Conservation (phyloP, 2,113 vertebrate genomes). For the Pleuronectes platessa region DNA sequence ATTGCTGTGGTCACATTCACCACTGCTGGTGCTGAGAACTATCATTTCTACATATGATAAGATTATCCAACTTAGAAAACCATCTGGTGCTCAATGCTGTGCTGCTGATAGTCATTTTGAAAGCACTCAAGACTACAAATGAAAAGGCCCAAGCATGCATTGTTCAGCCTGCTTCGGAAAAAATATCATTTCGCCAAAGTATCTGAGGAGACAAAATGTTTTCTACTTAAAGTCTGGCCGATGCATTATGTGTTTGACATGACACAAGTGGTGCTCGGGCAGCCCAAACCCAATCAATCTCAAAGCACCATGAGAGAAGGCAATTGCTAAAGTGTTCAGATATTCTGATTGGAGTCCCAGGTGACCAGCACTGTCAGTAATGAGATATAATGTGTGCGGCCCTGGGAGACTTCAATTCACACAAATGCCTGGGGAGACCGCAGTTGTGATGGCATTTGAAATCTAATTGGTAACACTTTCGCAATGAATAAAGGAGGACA, state of each 20-base stretch:
- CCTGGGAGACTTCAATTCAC: slow-evolving; percentile 74
- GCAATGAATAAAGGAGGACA: slow-evolving; percentile 57
- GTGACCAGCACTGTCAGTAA: slow-evolving; percentile 78
- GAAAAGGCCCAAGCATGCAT: slow-evolving; percentile 15
- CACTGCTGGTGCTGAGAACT: slow-evolving; percentile 16
- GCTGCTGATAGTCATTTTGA: slow-evolving; percentile 16
- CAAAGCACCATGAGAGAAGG: slow-evolving; percentile 56
- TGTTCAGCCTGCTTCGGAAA: neutral
- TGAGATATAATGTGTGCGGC: slow-evolving; percentile 79
- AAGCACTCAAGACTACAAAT: slow-evolving; percentile 27
- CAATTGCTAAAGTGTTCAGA: slow-evolving; percentile 77
- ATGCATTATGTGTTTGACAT: slow-evolving; percentile 78
- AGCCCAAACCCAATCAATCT: slow-evolving; percentile 78
- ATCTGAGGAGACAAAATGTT: slow-evolving; percentile 30
- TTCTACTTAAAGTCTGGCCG: slow-evolving; percentile 64
- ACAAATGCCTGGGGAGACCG: slow-evolving; percentile 70
- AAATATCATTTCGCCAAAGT: slow-evolving; percentile 48
- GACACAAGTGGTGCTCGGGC: slow-evolving; percentile 72
- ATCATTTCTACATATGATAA: slow-evolving; percentile 50
- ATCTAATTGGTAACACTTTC: slow-evolving; percentile 79
- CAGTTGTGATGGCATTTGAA: slow-evolving; percentile 73
- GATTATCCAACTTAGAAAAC: slow-evolving; percentile 50
- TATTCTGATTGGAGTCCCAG: slow-evolving; percentile 78
- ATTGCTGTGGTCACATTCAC: slow-evolving; percentile 46
- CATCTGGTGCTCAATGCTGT: slow-evolving; percentile 41